These are phyloP conservation scores for Scomber japonicus DNA, from an alignment of 2,113 vertebrate genomes.

Conservation along the genomic window DNA sequence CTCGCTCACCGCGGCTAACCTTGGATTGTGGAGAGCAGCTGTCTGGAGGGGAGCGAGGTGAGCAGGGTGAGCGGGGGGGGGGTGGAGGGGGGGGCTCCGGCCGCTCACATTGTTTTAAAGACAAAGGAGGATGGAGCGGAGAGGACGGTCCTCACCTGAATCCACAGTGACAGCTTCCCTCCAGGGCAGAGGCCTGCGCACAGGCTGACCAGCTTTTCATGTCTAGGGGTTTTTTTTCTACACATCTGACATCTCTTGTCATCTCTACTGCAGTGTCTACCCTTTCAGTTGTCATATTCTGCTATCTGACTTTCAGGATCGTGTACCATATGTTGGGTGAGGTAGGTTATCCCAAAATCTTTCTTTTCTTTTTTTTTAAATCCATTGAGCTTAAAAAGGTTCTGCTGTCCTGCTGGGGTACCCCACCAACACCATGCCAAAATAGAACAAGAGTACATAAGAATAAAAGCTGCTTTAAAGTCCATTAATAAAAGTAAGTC, in stretches of 20 bases:
- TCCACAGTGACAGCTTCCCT: slow-evolving; percentile 53
- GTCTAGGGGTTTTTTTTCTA: slow-evolving; percentile 13
- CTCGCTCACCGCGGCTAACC: background rate
- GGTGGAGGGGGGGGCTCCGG: background rate
- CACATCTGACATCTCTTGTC: slow-evolving; percentile 34
- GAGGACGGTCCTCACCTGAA: slow-evolving; percentile 40
- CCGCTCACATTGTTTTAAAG: slow-evolving; percentile 1
- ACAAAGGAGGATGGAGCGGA: background rate
- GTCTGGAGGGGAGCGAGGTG: slow-evolving; percentile 11
- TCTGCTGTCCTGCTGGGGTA: no score
- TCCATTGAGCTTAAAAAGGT: no score
- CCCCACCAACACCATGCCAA: background rate
- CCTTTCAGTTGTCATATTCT: slow-evolving; percentile 34
- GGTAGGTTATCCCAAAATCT: background rate
- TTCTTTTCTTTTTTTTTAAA: background rate
- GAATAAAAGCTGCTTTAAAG: no score
- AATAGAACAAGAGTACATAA: no score
- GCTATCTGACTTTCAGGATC: slow-evolving; percentile 22
- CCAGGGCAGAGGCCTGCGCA: slow-evolving; percentile 23
- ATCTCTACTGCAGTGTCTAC: slow-evolving; percentile 18
- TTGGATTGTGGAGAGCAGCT: slow-evolving; percentile 5
- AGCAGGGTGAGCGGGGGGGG: background rate
- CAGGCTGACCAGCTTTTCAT: slow-evolving; percentile 15
- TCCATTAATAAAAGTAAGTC: no score
- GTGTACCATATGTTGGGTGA: slow-evolving; percentile 5